Conservation (phyloP, 2,113 vertebrate species). For the Chionomys nivalis region DNA sequence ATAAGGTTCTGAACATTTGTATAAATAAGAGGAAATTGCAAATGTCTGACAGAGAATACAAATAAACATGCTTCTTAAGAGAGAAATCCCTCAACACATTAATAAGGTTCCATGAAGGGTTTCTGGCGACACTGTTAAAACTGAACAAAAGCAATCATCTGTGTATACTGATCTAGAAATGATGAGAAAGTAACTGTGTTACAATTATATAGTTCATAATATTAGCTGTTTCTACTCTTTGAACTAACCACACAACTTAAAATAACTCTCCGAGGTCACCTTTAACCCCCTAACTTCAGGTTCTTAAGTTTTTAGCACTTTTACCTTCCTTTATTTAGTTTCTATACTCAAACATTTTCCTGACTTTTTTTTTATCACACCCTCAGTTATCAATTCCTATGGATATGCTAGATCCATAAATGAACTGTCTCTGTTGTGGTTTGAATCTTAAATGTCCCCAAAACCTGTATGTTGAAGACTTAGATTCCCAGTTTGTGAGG, state of each 20-base stretch:
- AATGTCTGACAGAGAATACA: neutral
- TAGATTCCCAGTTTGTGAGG: neutral
- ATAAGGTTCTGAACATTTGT: neutral
- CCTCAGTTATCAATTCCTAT: neutral
- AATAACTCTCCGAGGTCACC: conserved; percentile 9
- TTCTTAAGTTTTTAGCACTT: neutral
- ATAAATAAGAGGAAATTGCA: conserved; percentile 11
- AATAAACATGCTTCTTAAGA: neutral
- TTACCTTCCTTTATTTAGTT: neutral
- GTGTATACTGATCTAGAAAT: neutral
- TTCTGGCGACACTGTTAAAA: conserved; percentile 4
- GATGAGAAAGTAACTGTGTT: conserved; percentile 1
- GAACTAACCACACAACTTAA: neutral
- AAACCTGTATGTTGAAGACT: neutral
- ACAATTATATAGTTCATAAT: neutral
- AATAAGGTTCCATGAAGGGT: neutral
- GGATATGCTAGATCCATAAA: neutral
- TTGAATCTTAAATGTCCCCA: neutral
- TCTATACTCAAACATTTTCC: neutral
- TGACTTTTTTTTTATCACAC: neutral
- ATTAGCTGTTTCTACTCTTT: neutral
- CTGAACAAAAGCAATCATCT: neutral
- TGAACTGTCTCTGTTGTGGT: neutral
- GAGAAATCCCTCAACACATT: neutral
- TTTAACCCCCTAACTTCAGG: conserved; percentile 37